These are phyloP conservation scores for Cristatella mucedo DNA, from an alignment of 2,888 invertebrate genomes.

Conservation along the genomic window DNA sequence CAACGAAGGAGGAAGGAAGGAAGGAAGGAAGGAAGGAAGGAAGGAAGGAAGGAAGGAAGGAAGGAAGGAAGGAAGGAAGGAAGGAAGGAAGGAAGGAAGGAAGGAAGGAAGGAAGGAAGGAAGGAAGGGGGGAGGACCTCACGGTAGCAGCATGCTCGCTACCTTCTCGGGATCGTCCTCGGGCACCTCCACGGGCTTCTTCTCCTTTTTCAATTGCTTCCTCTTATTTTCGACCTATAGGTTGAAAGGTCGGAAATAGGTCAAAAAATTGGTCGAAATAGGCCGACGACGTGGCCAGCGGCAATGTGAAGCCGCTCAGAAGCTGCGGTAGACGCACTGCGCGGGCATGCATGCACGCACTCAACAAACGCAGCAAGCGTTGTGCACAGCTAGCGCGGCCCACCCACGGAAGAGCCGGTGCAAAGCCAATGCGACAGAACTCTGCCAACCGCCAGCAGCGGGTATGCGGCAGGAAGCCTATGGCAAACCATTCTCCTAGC, in stretches of 20 bases:
- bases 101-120: conserved; percentile 11
- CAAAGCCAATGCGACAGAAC: no score
- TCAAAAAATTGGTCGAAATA: neutral
- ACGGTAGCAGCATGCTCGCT: conserved; percentile 20
- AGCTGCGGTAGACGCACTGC: no score
- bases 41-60: conserved; percentile 12
- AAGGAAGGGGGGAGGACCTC: conserved; percentile 14
- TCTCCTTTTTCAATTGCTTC: conserved; percentile 69
- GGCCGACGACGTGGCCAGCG: neutral
- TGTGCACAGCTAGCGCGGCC: no score
- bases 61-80: conserved; percentile 12
- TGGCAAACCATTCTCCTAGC: no score
- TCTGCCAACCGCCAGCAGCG: no score
- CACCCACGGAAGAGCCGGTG: no score
- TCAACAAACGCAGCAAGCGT: no score
- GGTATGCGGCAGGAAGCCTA: no score
- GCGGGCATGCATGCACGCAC: no score
- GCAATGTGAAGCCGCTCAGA: no score
- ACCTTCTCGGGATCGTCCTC: conserved; percentile 47
- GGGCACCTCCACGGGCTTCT: conserved; percentile 55
- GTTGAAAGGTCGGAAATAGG: no score
- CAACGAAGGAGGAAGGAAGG: conserved; percentile 11
- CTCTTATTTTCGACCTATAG: conserved; percentile 47
- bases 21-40: conserved; percentile 12
- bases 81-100: conserved; percentile 12